phyloP scores from a whole-genome alignment of 2,888 invertebrate genomes.

The Lasius platythorax region DNA sequence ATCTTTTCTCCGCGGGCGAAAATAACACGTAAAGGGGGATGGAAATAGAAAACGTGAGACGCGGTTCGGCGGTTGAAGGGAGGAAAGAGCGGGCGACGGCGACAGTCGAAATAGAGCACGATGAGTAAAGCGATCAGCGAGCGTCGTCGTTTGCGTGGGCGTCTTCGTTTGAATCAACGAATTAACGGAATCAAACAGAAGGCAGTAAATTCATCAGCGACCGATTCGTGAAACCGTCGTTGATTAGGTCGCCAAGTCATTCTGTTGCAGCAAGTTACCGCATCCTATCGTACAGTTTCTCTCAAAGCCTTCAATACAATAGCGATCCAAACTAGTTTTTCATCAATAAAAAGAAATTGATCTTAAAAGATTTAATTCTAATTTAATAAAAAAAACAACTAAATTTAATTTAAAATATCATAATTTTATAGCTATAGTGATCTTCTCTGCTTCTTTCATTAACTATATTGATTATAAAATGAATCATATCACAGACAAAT shows the following conservation, averaged over 20 bases:
- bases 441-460: neutral
- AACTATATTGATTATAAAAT: neutral
- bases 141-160: slow-evolving; percentile 37
- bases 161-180: slow-evolving; percentile 53
- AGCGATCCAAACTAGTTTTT: neutral
- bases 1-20: slow-evolving; percentile 69
- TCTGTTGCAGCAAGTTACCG: neutral
- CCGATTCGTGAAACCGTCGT: slow-evolving; percentile 50
- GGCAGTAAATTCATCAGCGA: slow-evolving; percentile 68
- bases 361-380: neutral
- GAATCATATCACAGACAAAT: neutral
- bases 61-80: slow-evolving; percentile 36
- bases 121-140: slow-evolving; percentile 41
- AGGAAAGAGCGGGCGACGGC: slow-evolving; percentile 26
- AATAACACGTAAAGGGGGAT: slow-evolving; percentile 69
- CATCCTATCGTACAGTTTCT: neutral
- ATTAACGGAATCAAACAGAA: slow-evolving; percentile 65
- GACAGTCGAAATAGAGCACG: slow-evolving; percentile 57
- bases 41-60: slow-evolving; percentile 67
- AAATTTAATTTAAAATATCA: neutral
- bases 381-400: neutral
- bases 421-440: too few relatives aligned
- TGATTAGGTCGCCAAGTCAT: slow-evolving; percentile 42
- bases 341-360: neutral
- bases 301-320: neutral